These are phyloP conservation scores for Delphinus delphis DNA, from an alignment of 2,113 vertebrate genomes.

Conservation along the genomic window DNA sequence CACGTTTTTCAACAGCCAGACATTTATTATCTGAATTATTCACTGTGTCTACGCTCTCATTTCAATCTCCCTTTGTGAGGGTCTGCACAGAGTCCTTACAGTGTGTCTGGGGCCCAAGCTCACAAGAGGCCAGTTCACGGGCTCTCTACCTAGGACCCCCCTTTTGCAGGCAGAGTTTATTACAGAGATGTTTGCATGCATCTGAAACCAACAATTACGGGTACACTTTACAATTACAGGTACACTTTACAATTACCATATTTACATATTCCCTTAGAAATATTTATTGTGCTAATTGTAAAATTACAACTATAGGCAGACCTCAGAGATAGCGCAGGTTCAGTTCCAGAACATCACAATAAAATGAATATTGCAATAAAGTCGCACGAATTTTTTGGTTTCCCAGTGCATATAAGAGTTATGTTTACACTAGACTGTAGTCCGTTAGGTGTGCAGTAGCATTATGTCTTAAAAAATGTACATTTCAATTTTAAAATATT, in stretches of 20 bases:
- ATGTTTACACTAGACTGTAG: not conserved
- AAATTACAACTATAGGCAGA: not conserved
- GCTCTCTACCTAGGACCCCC: not conserved
- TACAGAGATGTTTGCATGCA: not conserved
- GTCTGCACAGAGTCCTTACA: not conserved
- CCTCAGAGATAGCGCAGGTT: not conserved
- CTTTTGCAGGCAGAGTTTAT: not conserved
- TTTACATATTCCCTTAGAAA: constrained; percentile 12
- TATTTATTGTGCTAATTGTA: not conserved
- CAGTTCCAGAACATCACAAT: not conserved
- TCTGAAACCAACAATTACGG: not conserved
- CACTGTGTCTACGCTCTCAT: not conserved
- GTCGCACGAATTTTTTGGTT: not conserved
- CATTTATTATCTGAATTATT: not conserved
- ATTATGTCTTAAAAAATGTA: not conserved
- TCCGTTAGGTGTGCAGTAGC: not conserved
- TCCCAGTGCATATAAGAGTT: not conserved
- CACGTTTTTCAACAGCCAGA: not conserved
- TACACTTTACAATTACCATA: constrained; percentile 12
- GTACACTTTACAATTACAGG: not conserved
- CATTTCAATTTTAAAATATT: too few species aligned
- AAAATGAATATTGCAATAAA: not conserved
- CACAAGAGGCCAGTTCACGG: not conserved
- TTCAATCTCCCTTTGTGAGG: not conserved
- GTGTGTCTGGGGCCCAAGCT: not conserved